Evolutionary conservation across 2,888 invertebrate genomes (phyloP), one percentile per base, ranked within the genome.

Genomic region (Melinaea marsaeus): DNA sequence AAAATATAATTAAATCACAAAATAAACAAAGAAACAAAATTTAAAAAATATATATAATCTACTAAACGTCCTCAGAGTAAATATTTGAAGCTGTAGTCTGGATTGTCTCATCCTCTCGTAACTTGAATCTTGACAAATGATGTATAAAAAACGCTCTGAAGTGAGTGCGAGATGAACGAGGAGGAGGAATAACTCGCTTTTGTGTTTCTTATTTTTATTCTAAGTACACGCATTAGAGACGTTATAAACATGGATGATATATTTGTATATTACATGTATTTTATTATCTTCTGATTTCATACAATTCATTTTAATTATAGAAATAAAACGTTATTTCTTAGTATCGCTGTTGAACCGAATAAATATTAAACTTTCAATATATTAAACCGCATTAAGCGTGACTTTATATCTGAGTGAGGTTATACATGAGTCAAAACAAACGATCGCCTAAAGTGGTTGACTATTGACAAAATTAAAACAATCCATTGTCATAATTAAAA

Each of bases 91-190:
- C 55, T 35, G 55, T 3, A 57, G 57, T 13, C 33, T 5, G 51
- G 42, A 57, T 57, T 51, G 57, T 51, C 57, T 32, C 51, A 22
- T 57, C 22, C 32, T 13, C 57, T 51, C 55, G 55, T 54, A 47
- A 48, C 57, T 51, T 11, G n/a, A 33, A 48, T 11, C 35, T 57
- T 61, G 61, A 61, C 48, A 61, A 57, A 61, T 61, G 61, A 61
- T 46, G 57, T 57, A 57, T 61, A 13, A 61, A 48, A 42, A 61
- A 61, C 3, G 42, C 51, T 33, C 37, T 57, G 45, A 57, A 48
- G 45, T 46, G 55, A 60, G 37, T 51, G 37, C 33, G 55, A 22
- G 55, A 32, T 33, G n/a, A 57, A 46, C n/a, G 54, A 13, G 11
- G 33, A 5, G 9, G 6, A 11, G 2, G 9, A 9, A 42, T 7